These are phyloP conservation scores for Lethrus apterus DNA, from an alignment of 1,140 invertebrate genomes.

Conservation along the genomic window DNA sequence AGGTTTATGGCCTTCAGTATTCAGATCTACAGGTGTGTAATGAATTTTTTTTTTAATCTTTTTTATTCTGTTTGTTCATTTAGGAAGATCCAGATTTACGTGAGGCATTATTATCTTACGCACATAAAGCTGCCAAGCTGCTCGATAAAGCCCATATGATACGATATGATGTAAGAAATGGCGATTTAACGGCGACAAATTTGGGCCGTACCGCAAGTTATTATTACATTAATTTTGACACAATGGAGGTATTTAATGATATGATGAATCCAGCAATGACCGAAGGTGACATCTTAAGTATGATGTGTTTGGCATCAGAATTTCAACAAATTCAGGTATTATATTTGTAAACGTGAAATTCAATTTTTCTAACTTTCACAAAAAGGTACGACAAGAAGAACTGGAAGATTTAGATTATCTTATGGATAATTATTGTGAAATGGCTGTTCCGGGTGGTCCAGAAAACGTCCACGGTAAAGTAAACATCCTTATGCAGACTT, in stretches of 20 bases:
- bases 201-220: slow-evolving; percentile 93
- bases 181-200: slow-evolving; percentile 70
- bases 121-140: slow-evolving; percentile 59
- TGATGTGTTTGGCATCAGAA: slow-evolving; percentile 88
- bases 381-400: slow-evolving; percentile 88
- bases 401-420: slow-evolving; percentile 80
- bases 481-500: slow-evolving; percentile 92
- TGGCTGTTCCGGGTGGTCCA: slow-evolving; percentile 67
- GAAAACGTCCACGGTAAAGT: slow-evolving; percentile 95
- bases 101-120: slow-evolving; percentile 21
- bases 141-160: slow-evolving; percentile 94
- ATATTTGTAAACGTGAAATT: neutral
- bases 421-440: slow-evolving; percentile 61
- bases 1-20: slow-evolving; percentile 48
- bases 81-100: slow-evolving; percentile 25
- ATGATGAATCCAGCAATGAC: slow-evolving; percentile 72
- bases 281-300: slow-evolving; percentile 76
- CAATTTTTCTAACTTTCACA: slow-evolving; percentile 10
- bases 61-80: too few species aligned
- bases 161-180: slow-evolving; percentile 76
- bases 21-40: slow-evolving; percentile 17
- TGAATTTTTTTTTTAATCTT: neutral
- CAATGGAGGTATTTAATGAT: slow-evolving; percentile 86
- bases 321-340: slow-evolving; percentile 91
- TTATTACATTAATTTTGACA: slow-evolving; percentile 97